phyloP scores from a whole-genome alignment of 2,113 vertebrate genomes.

The Heterocephalus glaber region DNA sequence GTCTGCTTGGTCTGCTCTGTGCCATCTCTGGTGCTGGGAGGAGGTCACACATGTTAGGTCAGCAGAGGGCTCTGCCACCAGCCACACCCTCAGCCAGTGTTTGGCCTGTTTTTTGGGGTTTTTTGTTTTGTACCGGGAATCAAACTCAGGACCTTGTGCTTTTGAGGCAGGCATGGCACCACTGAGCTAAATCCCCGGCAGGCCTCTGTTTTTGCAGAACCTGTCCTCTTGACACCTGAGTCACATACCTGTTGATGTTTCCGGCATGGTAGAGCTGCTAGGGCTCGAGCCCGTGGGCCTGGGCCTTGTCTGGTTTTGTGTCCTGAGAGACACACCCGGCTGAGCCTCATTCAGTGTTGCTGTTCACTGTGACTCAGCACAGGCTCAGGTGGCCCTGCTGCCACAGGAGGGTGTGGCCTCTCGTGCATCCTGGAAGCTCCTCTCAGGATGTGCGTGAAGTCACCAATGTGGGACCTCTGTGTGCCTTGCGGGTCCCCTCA shows the following conservation, averaged over 20 bases:
- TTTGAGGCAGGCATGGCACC: no score
- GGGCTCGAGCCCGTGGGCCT: rapidly evolving
- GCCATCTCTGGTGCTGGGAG: no score
- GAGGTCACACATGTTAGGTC: no score
- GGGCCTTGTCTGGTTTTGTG: neutral
- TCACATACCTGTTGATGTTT: rapidly evolving
- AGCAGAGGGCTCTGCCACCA: neutral
- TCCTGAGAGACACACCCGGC: no score
- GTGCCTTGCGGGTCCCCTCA: neutral
- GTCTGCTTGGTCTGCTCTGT: neutral
- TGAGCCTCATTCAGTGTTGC: rapidly evolving
- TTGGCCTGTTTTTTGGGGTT: no score
- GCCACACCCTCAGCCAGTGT: no score
- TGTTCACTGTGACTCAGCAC: neutral
- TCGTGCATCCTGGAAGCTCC: neutral
- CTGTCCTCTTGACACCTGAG: neutral
- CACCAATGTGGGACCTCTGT: neutral
- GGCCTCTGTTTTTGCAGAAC: neutral
- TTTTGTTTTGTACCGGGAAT: no score
- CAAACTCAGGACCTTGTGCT: no score
- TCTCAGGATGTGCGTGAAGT: neutral
- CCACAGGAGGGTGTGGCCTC: neutral
- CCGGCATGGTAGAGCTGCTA: rapidly evolving
- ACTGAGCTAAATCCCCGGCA: no score
- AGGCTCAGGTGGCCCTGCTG: neutral